Evolutionary conservation across 2,113 vertebrate genomes (phyloP).

Genomic region (Ammodramus savannarum): DNA sequence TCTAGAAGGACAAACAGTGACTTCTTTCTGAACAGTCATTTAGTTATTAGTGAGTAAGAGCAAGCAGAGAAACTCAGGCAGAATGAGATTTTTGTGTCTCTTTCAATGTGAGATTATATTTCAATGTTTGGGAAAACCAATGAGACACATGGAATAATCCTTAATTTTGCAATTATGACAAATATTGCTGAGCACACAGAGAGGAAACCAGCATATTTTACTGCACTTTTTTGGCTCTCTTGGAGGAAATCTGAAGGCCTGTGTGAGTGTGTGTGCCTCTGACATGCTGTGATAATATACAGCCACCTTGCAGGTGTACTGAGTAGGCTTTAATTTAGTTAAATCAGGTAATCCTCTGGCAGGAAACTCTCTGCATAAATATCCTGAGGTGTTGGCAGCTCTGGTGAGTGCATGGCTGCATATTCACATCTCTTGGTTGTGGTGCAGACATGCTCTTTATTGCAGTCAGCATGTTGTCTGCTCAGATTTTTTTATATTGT

Average conservation of each 20-base stretch:
- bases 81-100: neutral
- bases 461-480: neutral
- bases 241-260: neutral
- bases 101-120: neutral
- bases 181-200: neutral
- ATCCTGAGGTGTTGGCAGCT: neutral
- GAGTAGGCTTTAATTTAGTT: neutral
- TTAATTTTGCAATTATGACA: neutral
- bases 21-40: neutral
- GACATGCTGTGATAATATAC: neutral
- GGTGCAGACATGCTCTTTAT: neutral
- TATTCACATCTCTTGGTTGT: neutral
- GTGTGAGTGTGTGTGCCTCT: neutral
- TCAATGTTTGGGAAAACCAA: neutral
- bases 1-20: neutral
- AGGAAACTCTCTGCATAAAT: neutral
- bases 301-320: neutral
- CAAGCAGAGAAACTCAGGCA: neutral
- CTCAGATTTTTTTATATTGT: neutral
- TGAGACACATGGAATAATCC: fast-evolving
- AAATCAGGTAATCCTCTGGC: neutral
- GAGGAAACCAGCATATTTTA: neutral
- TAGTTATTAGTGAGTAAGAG: neutral
- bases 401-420: neutral
- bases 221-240: neutral